Base-by-base conservation (phyloP, 1,140 invertebrate species). In the Atta texana region DNA sequence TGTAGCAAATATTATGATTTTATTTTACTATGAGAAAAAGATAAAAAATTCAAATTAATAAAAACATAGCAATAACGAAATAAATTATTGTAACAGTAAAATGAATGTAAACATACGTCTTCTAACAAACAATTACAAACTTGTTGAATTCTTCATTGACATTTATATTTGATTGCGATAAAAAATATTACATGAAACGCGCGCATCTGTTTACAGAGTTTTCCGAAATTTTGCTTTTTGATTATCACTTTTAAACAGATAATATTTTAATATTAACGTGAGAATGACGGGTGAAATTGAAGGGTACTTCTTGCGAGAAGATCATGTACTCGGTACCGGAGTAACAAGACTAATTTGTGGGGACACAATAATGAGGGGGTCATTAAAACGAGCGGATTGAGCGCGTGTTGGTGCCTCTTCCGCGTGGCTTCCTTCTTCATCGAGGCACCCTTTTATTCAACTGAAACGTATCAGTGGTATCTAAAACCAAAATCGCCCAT, bases 341-440 rank as follows among this genome's bases (percentile, higher is more conserved):
- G 69, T 89, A 88, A 91, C 85, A 85, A 81, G 91, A 89, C 90
- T 93, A 92, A 94, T 94, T 92, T 90, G 87, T 90, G 80, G 69
- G 84, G 93, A 94, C 93, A 93, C 84, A 90, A 93, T 94, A 94
- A 94, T 92, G 92, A 94, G 90, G 91, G 91, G 90, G 87, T 93
- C 91, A 90, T 93, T 93, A 93, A 82, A 76, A 87, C 59, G 88
- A 80, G 91, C 84, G 72, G 75, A 68, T 44, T 69, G 84, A 63
- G 69, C 87, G 89, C 89, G 89, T 84, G 88, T 87, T 85, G 31
- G 64, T 66, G 34, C 81, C 84, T 76, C 86, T 88, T 78, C 81
- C 88, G 88, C 86, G 86, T 86, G 91, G 49, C 84, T 72, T 74
- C 31, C 63, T 39, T 28, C 61, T 44, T 66, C 82, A 57, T 86